These are phyloP conservation scores for Marmota monax DNA, from an alignment of 2,113 vertebrate genomes.

Conservation along the genomic window DNA sequence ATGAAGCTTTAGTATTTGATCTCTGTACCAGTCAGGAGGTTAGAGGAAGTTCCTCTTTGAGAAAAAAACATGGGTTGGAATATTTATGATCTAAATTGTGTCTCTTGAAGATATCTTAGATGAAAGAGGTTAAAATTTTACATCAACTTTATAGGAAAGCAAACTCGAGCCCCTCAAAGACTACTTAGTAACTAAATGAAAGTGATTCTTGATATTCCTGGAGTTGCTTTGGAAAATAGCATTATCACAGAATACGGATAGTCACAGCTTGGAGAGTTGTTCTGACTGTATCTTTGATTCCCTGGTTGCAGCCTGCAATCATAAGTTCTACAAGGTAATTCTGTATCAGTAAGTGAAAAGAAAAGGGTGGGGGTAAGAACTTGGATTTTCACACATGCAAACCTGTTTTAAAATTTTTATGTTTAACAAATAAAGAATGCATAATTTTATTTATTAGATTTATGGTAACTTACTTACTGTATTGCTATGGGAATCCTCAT, in stretches of 20 bases:
- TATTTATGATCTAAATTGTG: not conserved
- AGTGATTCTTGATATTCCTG: not conserved
- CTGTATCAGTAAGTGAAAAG: not conserved
- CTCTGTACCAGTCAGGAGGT: not conserved
- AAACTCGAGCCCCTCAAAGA: not conserved
- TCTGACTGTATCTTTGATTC: not conserved
- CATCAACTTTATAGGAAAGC: not conserved
- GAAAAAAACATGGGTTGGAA: not conserved
- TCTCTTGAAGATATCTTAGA: not conserved
- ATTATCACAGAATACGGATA: not conserved
- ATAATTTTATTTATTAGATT: not conserved
- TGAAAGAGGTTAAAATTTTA: slow-evolving; percentile 9
- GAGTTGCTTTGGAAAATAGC: not conserved
- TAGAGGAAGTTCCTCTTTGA: not conserved
- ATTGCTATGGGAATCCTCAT: not conserved
- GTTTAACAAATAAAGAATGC: not conserved
- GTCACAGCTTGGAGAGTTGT: not conserved
- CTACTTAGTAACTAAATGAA: not conserved
- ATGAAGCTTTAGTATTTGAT: slow-evolving; percentile 28
- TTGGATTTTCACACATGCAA: not conserved
- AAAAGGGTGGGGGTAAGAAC: not conserved
- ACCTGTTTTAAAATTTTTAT: not conserved
- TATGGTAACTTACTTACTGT: not conserved
- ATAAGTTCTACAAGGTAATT: not conserved
- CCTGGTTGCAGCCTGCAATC: not conserved